Percentiles rank a stretch among this genome's conserved stretches.
These are phyloP conservation scores for Leptocoma aspasia DNA, from an alignment of 2,113 vertebrate species.

Conservation along the genomic window DNA sequence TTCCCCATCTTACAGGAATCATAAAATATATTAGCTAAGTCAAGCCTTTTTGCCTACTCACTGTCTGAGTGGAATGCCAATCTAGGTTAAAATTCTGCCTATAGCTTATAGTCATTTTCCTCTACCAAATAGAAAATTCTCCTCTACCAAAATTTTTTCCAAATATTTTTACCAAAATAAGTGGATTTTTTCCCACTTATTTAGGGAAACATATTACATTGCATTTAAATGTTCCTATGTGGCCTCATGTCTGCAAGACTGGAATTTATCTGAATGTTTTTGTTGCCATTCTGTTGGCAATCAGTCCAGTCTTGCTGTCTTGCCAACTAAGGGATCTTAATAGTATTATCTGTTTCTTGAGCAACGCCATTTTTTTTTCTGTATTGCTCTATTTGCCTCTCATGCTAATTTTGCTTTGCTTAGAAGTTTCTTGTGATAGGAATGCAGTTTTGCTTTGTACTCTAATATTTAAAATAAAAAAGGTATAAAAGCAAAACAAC, in stretches of 20 bases:
- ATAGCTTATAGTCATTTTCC: neutral
- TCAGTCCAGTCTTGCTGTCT: neutral
- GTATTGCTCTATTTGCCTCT: conserved; percentile 1
- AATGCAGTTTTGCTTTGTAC: neutral
- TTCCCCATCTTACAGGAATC: neutral
- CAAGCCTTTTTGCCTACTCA: neutral
- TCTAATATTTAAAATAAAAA: neutral
- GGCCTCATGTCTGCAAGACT: neutral
- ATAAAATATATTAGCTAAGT: neutral
- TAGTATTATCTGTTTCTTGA: conserved; percentile 16
- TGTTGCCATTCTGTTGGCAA: conserved; percentile 29
- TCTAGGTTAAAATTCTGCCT: neutral
- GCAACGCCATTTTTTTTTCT: conserved; percentile 11
- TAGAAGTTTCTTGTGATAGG: neutral
- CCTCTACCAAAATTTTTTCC: neutral
- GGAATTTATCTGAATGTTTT: neutral
- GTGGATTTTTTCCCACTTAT: neutral
- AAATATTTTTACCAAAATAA: neutral
- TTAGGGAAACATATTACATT: neutral
- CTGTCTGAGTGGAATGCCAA: neutral
- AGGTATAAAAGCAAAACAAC: neutral
- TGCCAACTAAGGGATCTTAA: neutral
- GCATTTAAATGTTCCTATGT: neutral
- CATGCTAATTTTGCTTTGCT: conserved; percentile 3
- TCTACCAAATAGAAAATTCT: neutral